A percentile compares a stretch with the other conserved stretches of the same genome.
phyloP scores from a whole-genome alignment of 2,113 vertebrate genomes.

The Mionectes macconnelli region DNA sequence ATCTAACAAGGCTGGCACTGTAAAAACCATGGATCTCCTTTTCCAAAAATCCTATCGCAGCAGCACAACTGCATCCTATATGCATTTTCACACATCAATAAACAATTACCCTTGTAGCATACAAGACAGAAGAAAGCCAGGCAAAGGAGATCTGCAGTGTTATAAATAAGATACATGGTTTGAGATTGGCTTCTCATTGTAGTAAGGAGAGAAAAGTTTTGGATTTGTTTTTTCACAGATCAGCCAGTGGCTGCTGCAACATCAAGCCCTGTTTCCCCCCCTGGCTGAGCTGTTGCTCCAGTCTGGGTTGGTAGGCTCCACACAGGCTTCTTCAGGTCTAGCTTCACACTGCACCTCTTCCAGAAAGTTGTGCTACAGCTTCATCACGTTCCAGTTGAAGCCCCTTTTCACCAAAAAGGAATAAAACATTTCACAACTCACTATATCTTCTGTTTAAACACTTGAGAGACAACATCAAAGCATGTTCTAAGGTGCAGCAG shows the following conservation, averaged over 20 bases:
- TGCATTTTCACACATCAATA: background rate
- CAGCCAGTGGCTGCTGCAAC: accelerated
- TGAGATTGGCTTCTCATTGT: background rate
- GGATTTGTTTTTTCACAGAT: background rate
- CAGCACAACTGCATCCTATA: background rate
- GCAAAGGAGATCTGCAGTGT: background rate
- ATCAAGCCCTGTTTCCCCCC: background rate
- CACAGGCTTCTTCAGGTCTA: background rate
- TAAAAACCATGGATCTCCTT: background rate
- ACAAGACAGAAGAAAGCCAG: background rate
- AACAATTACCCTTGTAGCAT: accelerated
- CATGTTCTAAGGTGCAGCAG: background rate
- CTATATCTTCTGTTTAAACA: background rate
- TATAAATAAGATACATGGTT: background rate
- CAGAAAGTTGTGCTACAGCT: background rate
- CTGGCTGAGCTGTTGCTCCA: background rate
- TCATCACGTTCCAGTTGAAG: accelerated
- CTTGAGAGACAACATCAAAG: background rate
- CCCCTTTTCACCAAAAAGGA: background rate
- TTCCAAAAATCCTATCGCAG: background rate
- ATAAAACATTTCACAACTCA: background rate
- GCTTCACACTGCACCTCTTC: background rate
- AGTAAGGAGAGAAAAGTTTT: background rate
- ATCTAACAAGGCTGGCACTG: background rate
- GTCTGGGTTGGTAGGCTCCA: background rate